Evolutionary conservation across 2,888 invertebrate genomes (phyloP).

Genomic region (Eristalis pertinax): DNA sequence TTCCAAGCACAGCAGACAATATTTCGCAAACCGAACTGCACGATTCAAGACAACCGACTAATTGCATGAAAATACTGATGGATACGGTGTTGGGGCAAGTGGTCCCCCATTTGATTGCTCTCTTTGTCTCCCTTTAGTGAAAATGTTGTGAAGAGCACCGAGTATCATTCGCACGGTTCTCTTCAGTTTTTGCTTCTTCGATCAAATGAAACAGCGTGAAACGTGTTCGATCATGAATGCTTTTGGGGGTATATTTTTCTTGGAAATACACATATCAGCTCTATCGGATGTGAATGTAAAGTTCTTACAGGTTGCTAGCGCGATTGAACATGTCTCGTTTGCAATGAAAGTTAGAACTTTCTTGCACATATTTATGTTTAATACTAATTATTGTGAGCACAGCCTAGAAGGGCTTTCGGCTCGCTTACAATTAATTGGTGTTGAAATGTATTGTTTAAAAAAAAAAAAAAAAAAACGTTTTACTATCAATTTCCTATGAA

Average conservation of each 20-base stretch:
- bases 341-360: neutral
- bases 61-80: neutral
- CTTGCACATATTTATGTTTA: too few species aligned
- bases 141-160: neutral
- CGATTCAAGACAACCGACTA: neutral
- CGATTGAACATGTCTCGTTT: conserved; percentile 37
- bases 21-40: neutral
- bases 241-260: neutral
- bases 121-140: neutral
- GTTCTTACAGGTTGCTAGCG: conserved; percentile 14
- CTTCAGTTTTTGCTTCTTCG: neutral
- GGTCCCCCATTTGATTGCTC: neutral
- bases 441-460: too few species aligned
- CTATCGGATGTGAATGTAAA: neutral
- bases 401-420: too few species aligned
- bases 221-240: neutral
- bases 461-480: too few species aligned
- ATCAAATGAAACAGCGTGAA: neutral
- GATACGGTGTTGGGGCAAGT: neutral
- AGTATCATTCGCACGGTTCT: neutral
- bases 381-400: too few species aligned
- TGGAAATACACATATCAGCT: neutral
- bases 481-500: too few species aligned
- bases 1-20: neutral
- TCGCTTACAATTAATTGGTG: too few species aligned